Base-by-base conservation (phyloP, 2,888 invertebrate species). In the Epinotia nisella region DNA sequence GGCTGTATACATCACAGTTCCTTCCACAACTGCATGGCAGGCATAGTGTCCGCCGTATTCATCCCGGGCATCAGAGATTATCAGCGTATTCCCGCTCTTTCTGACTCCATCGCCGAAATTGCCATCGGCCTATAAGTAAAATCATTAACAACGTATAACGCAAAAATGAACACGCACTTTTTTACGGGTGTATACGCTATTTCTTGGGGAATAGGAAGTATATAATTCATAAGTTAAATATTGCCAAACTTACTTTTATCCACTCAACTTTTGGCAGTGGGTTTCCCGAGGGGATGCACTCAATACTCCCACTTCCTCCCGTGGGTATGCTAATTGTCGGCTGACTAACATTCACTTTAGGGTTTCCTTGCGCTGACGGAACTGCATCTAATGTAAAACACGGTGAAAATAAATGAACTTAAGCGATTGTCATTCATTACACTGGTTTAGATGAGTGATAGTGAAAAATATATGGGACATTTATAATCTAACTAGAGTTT, bases 181-280 rank as follows among this genome's bases (percentile, higher is more conserved):
- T n/a, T n/a, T n/a, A n/a, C n/a, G n/a, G n/a, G n/a, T n/a, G n/a
- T n/a, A n/a, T n/a, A n/a, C n/a, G 21, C 21, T 29, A 29, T 29
- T 29, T 4, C 5, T 29, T 29, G 29, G 5, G 29, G 29, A 29
- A 29, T 4, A 24, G 21, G 21, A 24, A 24, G 21, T 24, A 24
- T n/a, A 24, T 2, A 5, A 4, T 5, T 5, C 5, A 29, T 24
- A 24, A 24, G 10, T 39, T 39, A 41, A 41, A 41, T 15, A 13
- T 13, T 17, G 5, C 9, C 0, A 58, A 59, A n/a, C n/a, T 21
- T 61, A 62, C 62, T 49, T 62, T 62, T 29, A 10, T 49, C 62
- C 62, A 62, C 7, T 29, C 24, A 4, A 62, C 29, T 4, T 0
- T n/a, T 0, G 62, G 62, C 29, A 62, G n/a, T 5, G 62, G 62